Percentiles rank a stretch among this genome's conserved stretches.
phyloP scores from a whole-genome alignment of 2,888 invertebrate species.

The Antheraea assamensis region DNA sequence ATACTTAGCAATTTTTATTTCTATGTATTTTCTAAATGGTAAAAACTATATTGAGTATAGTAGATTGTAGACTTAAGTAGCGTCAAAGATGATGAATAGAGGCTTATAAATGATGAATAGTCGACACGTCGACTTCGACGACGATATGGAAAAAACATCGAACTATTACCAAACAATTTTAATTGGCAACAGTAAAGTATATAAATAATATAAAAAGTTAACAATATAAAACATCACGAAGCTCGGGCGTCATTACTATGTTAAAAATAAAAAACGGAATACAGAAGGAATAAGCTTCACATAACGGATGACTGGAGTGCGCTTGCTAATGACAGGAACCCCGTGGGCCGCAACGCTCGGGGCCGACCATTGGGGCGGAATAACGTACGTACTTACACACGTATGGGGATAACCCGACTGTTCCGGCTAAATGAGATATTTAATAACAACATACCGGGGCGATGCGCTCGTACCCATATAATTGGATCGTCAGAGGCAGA shows the following conservation, averaged over 20 bases:
- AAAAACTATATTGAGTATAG: no score
- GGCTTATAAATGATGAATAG: no score
- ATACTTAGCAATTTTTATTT: no score
- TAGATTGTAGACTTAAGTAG: no score
- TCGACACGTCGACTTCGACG: no score
- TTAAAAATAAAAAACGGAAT: slow-evolving; percentile 2
- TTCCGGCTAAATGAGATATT: slow-evolving; percentile 5
- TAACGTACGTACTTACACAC: background rate
- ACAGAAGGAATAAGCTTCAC: background rate
- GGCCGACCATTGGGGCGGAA: background rate
- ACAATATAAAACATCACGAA: background rate
- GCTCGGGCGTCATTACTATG: background rate
- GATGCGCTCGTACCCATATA: background rate
- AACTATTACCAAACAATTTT: no score
- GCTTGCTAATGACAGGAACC: slow-evolving; percentile 12
- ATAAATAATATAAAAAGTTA: background rate
- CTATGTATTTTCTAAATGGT: no score
- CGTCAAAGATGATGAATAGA: no score
- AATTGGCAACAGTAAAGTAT: no score
- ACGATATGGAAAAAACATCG: no score
- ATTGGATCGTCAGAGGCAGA: background rate
- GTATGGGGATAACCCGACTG: background rate
- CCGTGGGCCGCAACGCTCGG: background rate
- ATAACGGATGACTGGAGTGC: slow-evolving; percentile 6
- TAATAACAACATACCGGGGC: slow-evolving; percentile 6